Evolutionary conservation across 2,888 invertebrate genomes (phyloP), one percentile per base, ranked within the genome.

Genomic region (Stegophylla sp.): DNA sequence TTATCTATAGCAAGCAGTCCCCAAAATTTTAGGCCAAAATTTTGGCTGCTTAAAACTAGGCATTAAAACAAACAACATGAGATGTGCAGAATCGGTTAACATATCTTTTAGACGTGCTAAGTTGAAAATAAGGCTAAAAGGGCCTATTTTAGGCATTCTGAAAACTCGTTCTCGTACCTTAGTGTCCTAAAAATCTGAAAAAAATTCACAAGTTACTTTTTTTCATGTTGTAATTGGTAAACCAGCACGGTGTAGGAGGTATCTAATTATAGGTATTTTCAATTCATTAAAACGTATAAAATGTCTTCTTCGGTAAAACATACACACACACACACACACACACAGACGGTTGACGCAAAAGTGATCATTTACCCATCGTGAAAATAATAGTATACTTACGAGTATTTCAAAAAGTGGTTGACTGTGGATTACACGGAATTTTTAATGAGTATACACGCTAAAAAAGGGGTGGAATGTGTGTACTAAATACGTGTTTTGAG

Each of bases 401-500:
- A 73, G 61, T 61, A 73, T 61, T 67, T 61, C 61, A 28, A 45
- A 73, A 73, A 61, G 73, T 28, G 56, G 45, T 61, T 9, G 45
- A 9, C 26, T 45, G 28, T 59, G 61, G 45, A 45, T 73, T 45
- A 61, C 26, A 45, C 17, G 45, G 59, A 45, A 73, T 73, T 73
- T 73, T 73, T 73, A 73, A 73, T 73, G 73, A 73, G 59, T 73
- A 45, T 17, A 41, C 17, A 43, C 10, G n/a, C n/a, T n/a, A n/a
- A n/a, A 23, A 53, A 23, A 56, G 17, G 41, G 41, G 23, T 59
- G 17, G 23, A 59, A 59, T 56, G 23, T n/a, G n/a, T n/a, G n/a
- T 41, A 69, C 34, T 48, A 69, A 28, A 51, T 51, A 56, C 56
- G 23, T 41, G 56, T 59, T 72, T 17, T 56, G 12, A 59, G 23